A percentile compares a stretch with the other conserved stretches of the same genome.
These are phyloP conservation scores for Chunga burmeisteri DNA, from an alignment of 2,113 vertebrate species.

Conservation along the genomic window DNA sequence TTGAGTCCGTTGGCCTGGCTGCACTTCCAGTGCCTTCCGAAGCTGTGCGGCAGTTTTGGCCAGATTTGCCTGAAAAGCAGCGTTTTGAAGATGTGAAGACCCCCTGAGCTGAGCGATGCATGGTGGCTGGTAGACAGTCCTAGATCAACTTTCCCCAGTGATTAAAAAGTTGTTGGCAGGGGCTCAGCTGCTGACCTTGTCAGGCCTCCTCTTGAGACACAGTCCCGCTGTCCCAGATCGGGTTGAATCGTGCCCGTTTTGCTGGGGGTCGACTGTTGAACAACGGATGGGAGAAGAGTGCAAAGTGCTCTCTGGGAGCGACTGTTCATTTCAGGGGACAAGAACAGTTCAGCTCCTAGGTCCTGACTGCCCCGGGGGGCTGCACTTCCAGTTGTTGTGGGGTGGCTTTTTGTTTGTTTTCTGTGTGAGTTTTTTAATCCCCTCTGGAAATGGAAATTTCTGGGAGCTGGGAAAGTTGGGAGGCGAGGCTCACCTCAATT, in stretches of 20 bases:
- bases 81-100: not conserved
- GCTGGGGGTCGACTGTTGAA: not conserved
- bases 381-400: not conserved
- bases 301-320: not conserved
- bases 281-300: not conserved
- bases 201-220: not conserved
- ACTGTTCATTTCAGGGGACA: not conserved
- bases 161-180: not conserved
- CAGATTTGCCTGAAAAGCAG: not conserved
- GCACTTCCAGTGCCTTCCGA: not conserved
- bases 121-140: not conserved
- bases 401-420: not conserved
- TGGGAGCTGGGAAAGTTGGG: not conserved
- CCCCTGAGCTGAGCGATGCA: not conserved
- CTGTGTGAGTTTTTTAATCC: not conserved
- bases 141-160: not conserved
- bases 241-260: not conserved
- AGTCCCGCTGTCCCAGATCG: not conserved
- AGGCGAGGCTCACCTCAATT: not conserved
- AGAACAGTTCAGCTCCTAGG: not conserved
- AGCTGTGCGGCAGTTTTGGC: not conserved
- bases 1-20: rapidly evolving
- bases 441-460: not conserved
- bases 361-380: not conserved
- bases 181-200: not conserved